phyloP scores from a whole-genome alignment of 2,113 vertebrate species.

The Oostethus manadensis region DNA sequence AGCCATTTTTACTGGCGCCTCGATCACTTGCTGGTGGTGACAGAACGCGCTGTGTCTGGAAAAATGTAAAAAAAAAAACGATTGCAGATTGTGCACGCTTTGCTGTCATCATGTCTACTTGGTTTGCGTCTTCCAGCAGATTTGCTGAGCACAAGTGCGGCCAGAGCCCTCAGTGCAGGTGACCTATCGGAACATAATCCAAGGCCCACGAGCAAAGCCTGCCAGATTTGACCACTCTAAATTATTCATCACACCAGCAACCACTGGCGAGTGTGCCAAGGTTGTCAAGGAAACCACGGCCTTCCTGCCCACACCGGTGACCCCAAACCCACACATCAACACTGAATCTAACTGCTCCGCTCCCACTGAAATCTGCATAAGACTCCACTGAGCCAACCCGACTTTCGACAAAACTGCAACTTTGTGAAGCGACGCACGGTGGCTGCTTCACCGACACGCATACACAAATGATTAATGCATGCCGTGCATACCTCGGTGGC shows the following conservation, averaged over 20 bases:
- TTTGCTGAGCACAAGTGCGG: not conserved
- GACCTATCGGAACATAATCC: conserved; percentile 42
- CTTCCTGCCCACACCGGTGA: conserved; percentile 54
- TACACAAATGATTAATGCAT: conserved; percentile 30
- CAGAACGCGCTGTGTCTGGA: too few relatives aligned
- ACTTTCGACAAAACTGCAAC: conserved; percentile 16
- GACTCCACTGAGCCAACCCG: not conserved
- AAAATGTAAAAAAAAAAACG: too few relatives aligned
- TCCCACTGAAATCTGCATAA: conserved; percentile 18
- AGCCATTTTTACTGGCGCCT: too few relatives aligned
- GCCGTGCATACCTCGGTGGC: conserved; percentile 32
- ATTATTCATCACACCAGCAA: conserved; percentile 65
- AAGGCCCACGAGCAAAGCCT: conserved; percentile 30
- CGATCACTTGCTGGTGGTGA: too few relatives aligned
- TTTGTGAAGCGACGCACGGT: conserved; percentile 6
- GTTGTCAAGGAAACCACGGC: conserved; percentile 65
- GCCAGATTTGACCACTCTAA: conserved; percentile 50
- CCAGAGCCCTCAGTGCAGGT: conserved; percentile 23
- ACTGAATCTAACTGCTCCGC: conserved; percentile 16
- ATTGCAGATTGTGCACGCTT: not conserved
- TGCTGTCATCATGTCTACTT: not conserved
- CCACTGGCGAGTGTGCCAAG: conserved; percentile 43
- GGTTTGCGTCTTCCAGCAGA: not conserved
- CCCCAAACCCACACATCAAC: conserved; percentile 45
- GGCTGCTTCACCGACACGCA: not conserved